Evolutionary conservation across 2,888 invertebrate genomes (phyloP).

Genomic region (Carabus problematicus): DNA sequence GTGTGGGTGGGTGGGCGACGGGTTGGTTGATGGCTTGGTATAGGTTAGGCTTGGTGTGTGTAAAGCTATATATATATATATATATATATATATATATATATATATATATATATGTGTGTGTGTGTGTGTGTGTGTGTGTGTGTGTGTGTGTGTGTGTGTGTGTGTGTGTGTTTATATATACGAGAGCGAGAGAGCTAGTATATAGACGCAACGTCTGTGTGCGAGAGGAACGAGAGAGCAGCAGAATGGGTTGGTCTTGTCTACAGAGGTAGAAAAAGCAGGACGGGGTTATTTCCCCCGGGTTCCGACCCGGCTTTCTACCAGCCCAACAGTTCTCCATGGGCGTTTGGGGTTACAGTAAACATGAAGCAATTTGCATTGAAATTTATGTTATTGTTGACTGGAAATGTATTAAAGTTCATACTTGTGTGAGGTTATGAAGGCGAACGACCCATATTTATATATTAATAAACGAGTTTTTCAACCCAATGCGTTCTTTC

Average conservation of each 20-base stretch:
- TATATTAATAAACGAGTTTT: constrained; percentile 41
- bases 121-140: neutral
- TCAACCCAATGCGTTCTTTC: constrained; percentile 6
- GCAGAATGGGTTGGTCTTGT: neutral
- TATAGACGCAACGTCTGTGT: neutral
- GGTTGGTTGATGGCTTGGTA: no score
- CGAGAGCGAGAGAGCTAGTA: neutral
- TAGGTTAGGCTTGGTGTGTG: no score
- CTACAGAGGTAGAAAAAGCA: constrained; percentile 1
- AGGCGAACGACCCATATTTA: constrained; percentile 38
- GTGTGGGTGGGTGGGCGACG: no score
- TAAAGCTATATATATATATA: constrained; percentile 7
- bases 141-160: neutral
- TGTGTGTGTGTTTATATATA: neutral
- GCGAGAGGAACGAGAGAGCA: neutral
- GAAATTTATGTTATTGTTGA: constrained; percentile 55
- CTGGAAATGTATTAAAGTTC: constrained; percentile 50
- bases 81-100: constrained; percentile 14
- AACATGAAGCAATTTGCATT: constrained; percentile 53
- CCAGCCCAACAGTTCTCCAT: constrained; percentile 48
- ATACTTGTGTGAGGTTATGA: constrained; percentile 41
- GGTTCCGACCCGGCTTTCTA: constrained; percentile 48
- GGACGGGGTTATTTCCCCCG: constrained; percentile 47
- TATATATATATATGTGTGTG: constrained; percentile 9
- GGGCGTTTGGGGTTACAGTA: constrained; percentile 50